Evolutionary conservation across 2,888 invertebrate species (phyloP).

Genomic region (Ptychoptera albimana): DNA sequence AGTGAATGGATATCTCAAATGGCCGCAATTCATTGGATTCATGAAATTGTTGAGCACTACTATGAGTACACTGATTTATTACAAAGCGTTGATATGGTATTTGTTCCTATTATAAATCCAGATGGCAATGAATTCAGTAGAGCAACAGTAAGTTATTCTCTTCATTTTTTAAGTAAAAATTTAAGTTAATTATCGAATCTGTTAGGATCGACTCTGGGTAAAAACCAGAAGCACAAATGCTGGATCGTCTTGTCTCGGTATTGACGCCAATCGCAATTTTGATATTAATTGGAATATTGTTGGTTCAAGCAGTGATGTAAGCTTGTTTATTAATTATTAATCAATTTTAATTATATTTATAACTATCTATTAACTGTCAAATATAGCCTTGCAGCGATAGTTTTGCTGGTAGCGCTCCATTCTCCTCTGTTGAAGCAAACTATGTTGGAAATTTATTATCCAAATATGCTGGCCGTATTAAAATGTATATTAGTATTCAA

Average conservation of each 20-base stretch:
- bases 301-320: constrained; percentile 14
- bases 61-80: constrained; percentile 31
- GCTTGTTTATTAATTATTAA: too few relatives aligned
- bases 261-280: constrained; percentile 50
- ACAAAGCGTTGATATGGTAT: constrained; percentile 45
- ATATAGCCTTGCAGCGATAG: constrained; percentile 27
- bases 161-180: neutral
- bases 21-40: constrained; percentile 39
- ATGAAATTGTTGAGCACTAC: constrained; percentile 38
- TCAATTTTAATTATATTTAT: too few relatives aligned
- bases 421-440: neutral
- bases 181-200: neutral
- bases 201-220: constrained; percentile 34
- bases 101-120: constrained; percentile 50
- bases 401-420: constrained; percentile 19
- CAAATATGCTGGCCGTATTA: constrained; percentile 1
- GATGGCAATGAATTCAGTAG: constrained; percentile 52
- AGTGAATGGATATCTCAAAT: constrained; percentile 52
- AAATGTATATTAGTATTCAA: constrained; percentile 5
- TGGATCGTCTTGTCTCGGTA: constrained; percentile 32
- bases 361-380: too few relatives aligned
- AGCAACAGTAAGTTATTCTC: neutral
- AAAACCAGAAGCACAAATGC: constrained; percentile 35
- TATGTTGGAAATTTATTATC: neutral
- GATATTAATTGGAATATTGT: constrained; percentile 40